These are phyloP conservation scores for Nysson spinosus DNA, from an alignment of 2,888 invertebrate species.

Conservation along the genomic window DNA sequence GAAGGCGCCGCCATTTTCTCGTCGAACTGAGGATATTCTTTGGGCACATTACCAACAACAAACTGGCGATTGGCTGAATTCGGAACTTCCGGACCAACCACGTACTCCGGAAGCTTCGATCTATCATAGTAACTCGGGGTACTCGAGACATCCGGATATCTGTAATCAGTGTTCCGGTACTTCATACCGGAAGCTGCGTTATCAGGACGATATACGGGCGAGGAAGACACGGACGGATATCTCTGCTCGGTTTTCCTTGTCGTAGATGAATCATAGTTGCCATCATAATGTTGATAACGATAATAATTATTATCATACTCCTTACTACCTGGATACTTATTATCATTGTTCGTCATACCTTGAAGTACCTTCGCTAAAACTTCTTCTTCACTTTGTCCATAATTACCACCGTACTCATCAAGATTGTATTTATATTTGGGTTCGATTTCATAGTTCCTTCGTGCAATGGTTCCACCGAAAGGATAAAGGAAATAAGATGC, in stretches of 20 bases:
- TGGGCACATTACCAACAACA: conserved; percentile 83
- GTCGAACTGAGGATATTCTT: conserved; percentile 75
- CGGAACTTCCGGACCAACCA: conserved; percentile 13
- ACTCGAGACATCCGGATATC: conserved; percentile 65
- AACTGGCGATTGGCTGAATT: conserved; percentile 78
- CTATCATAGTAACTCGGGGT: conserved; percentile 69
- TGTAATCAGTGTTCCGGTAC: conserved; percentile 69
- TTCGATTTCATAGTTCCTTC: conserved; percentile 82
- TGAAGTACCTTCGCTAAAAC: conserved; percentile 87
- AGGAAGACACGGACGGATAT: conserved; percentile 51
- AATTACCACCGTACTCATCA: conserved; percentile 83
- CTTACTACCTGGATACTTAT: conserved; percentile 44
- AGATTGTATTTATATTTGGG: conserved; percentile 82
- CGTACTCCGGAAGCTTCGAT: conserved; percentile 39
- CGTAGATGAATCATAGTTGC: conserved; percentile 75
- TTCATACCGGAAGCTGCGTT: conserved; percentile 60
- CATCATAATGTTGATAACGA: conserved; percentile 65
- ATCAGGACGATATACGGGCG: conserved; percentile 62
- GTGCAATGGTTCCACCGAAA: conserved; percentile 82
- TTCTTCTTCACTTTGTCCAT: conserved; percentile 87
- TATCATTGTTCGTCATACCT: conserved; percentile 80
- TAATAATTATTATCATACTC: conserved; percentile 62
- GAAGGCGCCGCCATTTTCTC: conserved; percentile 24
- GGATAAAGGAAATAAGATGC: conserved; percentile 89
- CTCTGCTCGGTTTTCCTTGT: conserved; percentile 66